These are phyloP conservation scores for Ophion costatus DNA, from an alignment of 2,888 invertebrate species.

Conservation along the genomic window DNA sequence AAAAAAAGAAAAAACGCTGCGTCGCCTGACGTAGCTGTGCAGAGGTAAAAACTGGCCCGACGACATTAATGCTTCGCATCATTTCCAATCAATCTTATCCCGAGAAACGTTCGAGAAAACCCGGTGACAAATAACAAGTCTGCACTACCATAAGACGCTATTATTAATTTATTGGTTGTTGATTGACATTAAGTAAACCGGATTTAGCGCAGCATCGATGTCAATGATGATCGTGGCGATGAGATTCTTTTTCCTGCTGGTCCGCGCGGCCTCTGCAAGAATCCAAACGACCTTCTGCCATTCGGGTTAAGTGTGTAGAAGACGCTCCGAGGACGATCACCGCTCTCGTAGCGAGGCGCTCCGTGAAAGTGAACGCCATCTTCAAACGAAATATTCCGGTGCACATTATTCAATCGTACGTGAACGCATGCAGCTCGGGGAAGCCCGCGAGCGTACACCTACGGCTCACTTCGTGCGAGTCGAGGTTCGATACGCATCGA, in stretches of 20 bases:
- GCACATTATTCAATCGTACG: background rate
- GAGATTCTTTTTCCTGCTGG: background rate
- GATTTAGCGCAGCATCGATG: conserved; percentile 22
- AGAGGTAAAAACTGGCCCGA: background rate
- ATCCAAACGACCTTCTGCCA: conserved; percentile 47
- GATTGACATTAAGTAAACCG: conserved; percentile 41
- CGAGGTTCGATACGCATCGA: too few relatives aligned
- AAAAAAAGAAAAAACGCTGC: background rate
- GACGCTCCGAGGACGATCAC: conserved; percentile 11
- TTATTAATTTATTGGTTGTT: conserved; percentile 31
- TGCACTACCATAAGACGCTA: background rate
- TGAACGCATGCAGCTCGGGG: background rate
- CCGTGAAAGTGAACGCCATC: conserved; percentile 24
- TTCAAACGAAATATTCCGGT: conserved; percentile 18
- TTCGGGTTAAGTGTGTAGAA: conserved; percentile 35
- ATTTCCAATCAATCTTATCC: background rate
- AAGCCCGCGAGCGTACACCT: background rate
- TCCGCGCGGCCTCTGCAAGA: conserved; percentile 25
- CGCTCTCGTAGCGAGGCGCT: conserved; percentile 12
- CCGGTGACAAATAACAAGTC: conserved; percentile 1
- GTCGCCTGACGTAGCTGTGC: background rate
- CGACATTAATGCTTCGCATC: background rate
- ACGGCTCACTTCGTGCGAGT: too few relatives aligned
- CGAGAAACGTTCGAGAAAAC: background rate
- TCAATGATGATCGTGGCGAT: conserved; percentile 14